These are phyloP conservation scores for Diarsia brunnea DNA, from an alignment of 2,888 invertebrate genomes.

Conservation along the genomic window DNA sequence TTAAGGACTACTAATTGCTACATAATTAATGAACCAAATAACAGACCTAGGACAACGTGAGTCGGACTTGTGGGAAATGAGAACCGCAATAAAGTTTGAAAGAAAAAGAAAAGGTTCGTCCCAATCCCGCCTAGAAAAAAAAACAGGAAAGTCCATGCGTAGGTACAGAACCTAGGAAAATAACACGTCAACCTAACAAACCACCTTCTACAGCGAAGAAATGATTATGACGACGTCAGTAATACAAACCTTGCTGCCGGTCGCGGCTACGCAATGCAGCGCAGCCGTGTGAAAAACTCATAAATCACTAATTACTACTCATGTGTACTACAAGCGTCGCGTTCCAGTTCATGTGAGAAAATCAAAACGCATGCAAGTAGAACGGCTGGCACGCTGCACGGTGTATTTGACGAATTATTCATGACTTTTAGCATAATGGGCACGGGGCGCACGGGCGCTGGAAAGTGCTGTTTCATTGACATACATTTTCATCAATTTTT, in stretches of 20 bases:
- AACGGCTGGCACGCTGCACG: conserved; percentile 57
- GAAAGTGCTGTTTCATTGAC: conserved; percentile 68
- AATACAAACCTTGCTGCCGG: conserved; percentile 26
- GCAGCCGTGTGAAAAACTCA: conserved; percentile 58
- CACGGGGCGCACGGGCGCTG: conserved; percentile 47
- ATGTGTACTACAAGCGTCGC: conserved; percentile 61
- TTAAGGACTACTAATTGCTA: neutral
- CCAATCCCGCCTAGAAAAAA: neutral
- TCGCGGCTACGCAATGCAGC: conserved; percentile 38
- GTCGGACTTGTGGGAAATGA: neutral
- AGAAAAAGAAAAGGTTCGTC: neutral
- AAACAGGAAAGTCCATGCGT: neutral
- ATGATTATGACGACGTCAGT: conserved; percentile 28
- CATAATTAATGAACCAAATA: neutral
- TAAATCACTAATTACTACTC: conserved; percentile 64
- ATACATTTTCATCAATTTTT: conserved; percentile 56
- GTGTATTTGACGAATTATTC: conserved; percentile 70
- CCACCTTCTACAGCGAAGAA: conserved; percentile 7
- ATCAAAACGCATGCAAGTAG: conserved; percentile 69
- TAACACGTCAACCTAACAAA: conserved; percentile 3
- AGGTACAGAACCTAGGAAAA: conserved; percentile 16
- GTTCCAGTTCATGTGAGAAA: conserved; percentile 69
- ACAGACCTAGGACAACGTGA: neutral
- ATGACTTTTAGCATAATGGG: conserved; percentile 67
- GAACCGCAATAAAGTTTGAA: neutral